Base-by-base conservation (phyloP, 2,797 vertebrate species). In the Phataginus tetradactyla region DNA sequence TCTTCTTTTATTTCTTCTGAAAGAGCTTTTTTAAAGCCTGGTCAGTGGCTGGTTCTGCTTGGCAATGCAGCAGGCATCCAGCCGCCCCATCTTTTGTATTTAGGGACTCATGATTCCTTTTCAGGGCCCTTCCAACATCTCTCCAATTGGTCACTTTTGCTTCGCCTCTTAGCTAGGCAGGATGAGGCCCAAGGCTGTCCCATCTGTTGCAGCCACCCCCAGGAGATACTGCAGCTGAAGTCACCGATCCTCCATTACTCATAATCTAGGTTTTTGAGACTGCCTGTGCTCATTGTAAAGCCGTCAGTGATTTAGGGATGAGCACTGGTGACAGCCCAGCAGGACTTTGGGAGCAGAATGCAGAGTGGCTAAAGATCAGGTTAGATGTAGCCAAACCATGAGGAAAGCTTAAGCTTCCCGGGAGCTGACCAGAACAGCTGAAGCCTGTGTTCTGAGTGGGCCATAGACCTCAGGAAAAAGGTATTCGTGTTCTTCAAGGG, bases 391-490 rank as follows among this genome's bases (percentile, higher is more conserved):
- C 45, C 64, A 75, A 42, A 91, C 53, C 18, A 7, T 32, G 49
- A 87, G 68, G 49, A 75, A 84, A 91, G 32, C 55, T 68, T 39
- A 77, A 49, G 34, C 25, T 77, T 83, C 84, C 84, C 63, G 39
- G 77, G 80, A 59, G n/a, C 29, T 93, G 72, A 84, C 39, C 34
- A 75, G 64, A 96, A 93, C 85, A 95, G 10, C 85, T 80, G 34
- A 95, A 69, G 42, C 72, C 72, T 77, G 72, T 92, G 75, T 37
- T 59, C 25, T 18, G 20, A 95, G 49, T 75, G 4, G 3, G 61
- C 51, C 93, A 78, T 72, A 86, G 81, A 88, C 78, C 74, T 29
- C 88, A 93, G 61, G 92, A 79, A 90, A 90, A 94, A 79, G 55
- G 42, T 49, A 49, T 7, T 83, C 53, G 10, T 59, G 87, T 39